These are phyloP conservation scores for Brachystomella parvula DNA, from an alignment of 1,140 invertebrate species.

Conservation along the genomic window DNA sequence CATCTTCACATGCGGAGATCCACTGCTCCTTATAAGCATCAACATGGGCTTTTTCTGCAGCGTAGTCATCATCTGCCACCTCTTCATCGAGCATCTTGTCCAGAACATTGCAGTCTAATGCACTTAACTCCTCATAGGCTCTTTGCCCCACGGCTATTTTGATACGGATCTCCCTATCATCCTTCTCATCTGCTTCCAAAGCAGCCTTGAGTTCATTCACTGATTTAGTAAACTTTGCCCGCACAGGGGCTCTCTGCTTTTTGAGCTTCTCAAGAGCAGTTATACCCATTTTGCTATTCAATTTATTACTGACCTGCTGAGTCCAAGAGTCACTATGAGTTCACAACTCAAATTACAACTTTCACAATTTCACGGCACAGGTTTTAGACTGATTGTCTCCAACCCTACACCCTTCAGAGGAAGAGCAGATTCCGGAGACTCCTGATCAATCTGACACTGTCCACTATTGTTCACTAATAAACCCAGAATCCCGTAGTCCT, in stretches of 20 bases:
- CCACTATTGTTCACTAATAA: neutral
- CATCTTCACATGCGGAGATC: neutral
- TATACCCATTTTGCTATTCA: neutral
- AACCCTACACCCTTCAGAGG: neutral
- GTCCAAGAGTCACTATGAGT: neutral
- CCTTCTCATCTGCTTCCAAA: neutral
- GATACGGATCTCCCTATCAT: neutral
- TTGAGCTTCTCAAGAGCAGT: neutral
- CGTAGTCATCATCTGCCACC: neutral
- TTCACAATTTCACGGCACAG: too few species aligned
- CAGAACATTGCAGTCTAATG: neutral
- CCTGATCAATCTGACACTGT: neutral
- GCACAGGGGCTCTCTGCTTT: neutral
- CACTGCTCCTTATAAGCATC: neutral
- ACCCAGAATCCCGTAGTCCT: too few species aligned
- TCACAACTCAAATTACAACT: too few species aligned
- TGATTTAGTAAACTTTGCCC: neutral
- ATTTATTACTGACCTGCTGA: neutral
- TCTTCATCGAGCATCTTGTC: neutral
- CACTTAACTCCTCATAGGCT: neutral
- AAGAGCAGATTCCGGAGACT: neutral
- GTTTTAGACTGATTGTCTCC: too few species aligned
- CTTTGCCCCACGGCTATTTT: neutral
- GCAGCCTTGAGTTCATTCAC: neutral
- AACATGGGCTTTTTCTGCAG: neutral